Evolutionary conservation across 2,888 invertebrate species (phyloP).

Genomic region (Lasioglossum figueresi): DNA sequence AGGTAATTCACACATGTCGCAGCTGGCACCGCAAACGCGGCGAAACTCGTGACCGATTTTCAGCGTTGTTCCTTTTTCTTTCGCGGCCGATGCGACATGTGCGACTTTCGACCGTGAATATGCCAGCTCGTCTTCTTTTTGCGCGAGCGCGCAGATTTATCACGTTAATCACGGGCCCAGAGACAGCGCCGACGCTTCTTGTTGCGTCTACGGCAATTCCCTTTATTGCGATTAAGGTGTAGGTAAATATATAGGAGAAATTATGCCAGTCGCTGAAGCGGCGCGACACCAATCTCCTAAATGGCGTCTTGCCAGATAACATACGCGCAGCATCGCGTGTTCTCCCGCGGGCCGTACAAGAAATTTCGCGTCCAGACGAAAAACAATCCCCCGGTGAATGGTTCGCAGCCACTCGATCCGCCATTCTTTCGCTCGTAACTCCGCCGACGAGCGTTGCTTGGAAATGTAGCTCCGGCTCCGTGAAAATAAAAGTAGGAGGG

Average conservation of each 20-base stretch:
- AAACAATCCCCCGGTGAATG: conserved; percentile 23
- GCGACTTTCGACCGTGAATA: not conserved
- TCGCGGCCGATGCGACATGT: not conserved
- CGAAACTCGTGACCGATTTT: conserved; percentile 6
- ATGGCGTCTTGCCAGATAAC: conserved; percentile 61
- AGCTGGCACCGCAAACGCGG: not conserved
- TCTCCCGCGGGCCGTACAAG: conserved; percentile 18
- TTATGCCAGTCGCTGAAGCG: conserved; percentile 1
- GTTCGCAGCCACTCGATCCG: not conserved
- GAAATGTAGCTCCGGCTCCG: not conserved
- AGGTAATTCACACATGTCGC: not conserved
- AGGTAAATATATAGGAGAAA: not conserved
- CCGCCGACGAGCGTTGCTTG: not conserved
- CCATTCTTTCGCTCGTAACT: not conserved
- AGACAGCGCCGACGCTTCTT: not conserved
- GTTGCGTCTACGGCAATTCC: not conserved
- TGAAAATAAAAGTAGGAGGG: not conserved
- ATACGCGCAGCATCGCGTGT: conserved; percentile 27
- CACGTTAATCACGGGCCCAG: not conserved
- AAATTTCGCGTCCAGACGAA: conserved; percentile 20
- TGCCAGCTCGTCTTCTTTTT: not conserved
- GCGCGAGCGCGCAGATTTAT: not conserved
- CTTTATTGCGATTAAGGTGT: not conserved
- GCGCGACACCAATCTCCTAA: conserved; percentile 61
- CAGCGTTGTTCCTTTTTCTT: not conserved